Evolutionary conservation across 2,888 invertebrate genomes (phyloP), one percentile per base, ranked within the genome.

Genomic region (Capitulum mitella): DNA sequence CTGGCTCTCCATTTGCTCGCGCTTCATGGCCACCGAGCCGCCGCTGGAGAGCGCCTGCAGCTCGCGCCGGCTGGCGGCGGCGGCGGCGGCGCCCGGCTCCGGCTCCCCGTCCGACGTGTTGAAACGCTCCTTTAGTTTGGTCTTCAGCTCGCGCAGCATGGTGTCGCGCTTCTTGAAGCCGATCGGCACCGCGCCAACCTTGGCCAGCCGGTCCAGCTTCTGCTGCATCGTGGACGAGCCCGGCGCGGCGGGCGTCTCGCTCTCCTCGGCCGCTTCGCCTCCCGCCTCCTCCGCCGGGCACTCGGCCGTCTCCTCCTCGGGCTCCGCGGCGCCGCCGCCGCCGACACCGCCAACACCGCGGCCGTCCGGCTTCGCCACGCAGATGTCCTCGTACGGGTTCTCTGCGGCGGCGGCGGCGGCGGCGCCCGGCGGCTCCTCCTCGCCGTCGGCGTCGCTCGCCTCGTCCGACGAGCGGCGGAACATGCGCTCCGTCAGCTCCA

Each of bases 71-170:
- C 48, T 54, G 22, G 37, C 46, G 14, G 58, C 74, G 29, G 78
- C 75, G 6, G 43, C 26, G 6, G 12, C 40, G 40, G 3, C n/a
- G 14, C 29, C 79, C 12, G 78, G 77, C 14, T 79, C 79, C 8
- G 78, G 78, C 29, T 78, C 78, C 5, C 34, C 64, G 22, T 79
- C 79, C n/a, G 61, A 64, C 6, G 79, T 51, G 76, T 78, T 79
- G 78, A 82, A 82, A 48, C 79, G 82, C 14, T 80, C 78, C 77
- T 80, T 79, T 48, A 83, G 76, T 37, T 83, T 83, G 14, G 80
- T 64, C 77, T 83, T 83, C 43, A 83, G 76, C 78, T 83, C 83
- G 1, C 81, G 81, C 43, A 83, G 82, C 82, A 83, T 82, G 70
- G 82, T 81, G 48, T 83, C 83, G 43, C 81, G 80, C 22, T 82